Conservation (phyloP, 2,113 vertebrate genomes). For the Periophthalmus modestus region DNA sequence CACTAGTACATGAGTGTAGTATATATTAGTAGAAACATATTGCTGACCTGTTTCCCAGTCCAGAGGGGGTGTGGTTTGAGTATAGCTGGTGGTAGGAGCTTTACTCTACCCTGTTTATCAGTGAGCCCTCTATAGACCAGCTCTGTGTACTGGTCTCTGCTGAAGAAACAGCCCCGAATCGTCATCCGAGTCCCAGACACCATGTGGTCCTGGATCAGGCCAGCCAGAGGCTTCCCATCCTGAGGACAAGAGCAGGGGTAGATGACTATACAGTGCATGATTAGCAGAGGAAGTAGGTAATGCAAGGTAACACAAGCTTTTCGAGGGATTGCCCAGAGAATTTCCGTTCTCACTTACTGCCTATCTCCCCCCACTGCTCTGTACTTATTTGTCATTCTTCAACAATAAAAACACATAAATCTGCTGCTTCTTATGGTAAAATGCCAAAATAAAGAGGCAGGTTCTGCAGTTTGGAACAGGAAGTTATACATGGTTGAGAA, state of each 20-base stretch:
- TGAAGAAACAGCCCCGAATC: constrained; percentile 89
- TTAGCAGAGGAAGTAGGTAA: too few species aligned
- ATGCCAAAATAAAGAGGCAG: too few species aligned
- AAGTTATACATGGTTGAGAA: too few species aligned
- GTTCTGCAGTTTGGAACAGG: too few species aligned
- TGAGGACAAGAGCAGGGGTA: constrained; percentile 40
- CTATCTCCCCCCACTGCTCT: too few species aligned
- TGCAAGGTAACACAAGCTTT: too few species aligned
- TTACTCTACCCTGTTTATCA: constrained; percentile 85
- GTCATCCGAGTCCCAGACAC: constrained; percentile 95
- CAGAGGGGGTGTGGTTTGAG: constrained; percentile 87
- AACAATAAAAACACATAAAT: too few species aligned
- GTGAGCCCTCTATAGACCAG: constrained; percentile 93
- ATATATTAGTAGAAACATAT: not conserved
- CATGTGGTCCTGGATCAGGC: constrained; percentile 98
- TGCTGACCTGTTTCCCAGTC: constrained; percentile 93
- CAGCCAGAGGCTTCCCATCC: constrained; percentile 94
- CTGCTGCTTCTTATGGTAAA: too few species aligned
- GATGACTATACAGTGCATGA: not conserved
- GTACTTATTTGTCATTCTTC: too few species aligned
- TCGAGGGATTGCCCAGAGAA: too few species aligned
- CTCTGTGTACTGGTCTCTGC: constrained; percentile 88
- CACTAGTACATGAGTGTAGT: not conserved
- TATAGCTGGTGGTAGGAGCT: constrained; percentile 83
- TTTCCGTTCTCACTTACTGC: too few species aligned